Conservation (phyloP, 92 coral and sea anemone genomes). For the Palythoa heliodiscus region DNA sequence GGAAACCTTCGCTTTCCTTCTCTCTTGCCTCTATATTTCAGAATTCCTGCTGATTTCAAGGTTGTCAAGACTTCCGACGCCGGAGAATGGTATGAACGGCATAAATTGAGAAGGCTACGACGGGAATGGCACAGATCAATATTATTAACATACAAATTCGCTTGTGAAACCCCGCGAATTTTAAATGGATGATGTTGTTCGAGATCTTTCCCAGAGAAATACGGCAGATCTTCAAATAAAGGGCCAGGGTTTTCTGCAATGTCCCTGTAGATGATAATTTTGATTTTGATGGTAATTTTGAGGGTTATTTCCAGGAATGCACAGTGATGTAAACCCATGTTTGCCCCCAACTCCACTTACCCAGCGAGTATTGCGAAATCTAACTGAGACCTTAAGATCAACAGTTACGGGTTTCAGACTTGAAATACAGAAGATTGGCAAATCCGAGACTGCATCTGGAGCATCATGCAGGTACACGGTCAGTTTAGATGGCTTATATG, state of each 20-base stretch:
- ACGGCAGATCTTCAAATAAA: too few relatives aligned
- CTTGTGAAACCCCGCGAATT: not conserved
- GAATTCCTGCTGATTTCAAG: not conserved
- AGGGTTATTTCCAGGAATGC: too few relatives aligned
- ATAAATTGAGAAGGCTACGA: not conserved
- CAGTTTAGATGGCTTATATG: not conserved
- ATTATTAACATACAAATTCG: not conserved
- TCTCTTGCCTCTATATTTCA: not conserved
- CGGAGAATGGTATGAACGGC: not conserved
- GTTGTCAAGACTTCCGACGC: not conserved
- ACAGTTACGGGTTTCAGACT: constrained; percentile 8
- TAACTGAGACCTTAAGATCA: not conserved
- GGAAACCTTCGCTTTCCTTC: constrained; percentile 1
- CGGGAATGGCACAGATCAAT: not conserved
- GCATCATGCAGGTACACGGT: not conserved
- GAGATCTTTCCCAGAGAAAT: not conserved
- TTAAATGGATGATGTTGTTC: not conserved
- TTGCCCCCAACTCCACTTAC: too few relatives aligned
- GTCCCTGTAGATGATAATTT: too few relatives aligned
- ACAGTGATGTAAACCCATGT: too few relatives aligned
- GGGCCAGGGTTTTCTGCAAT: too few relatives aligned
- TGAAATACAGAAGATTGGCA: not conserved
- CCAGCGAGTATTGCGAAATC: not conserved
- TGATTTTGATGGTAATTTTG: too few relatives aligned
- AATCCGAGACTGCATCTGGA: not conserved